Conservation (phyloP, 2,113 vertebrate species). For the Cyphomyrus plagiostoma region DNA sequence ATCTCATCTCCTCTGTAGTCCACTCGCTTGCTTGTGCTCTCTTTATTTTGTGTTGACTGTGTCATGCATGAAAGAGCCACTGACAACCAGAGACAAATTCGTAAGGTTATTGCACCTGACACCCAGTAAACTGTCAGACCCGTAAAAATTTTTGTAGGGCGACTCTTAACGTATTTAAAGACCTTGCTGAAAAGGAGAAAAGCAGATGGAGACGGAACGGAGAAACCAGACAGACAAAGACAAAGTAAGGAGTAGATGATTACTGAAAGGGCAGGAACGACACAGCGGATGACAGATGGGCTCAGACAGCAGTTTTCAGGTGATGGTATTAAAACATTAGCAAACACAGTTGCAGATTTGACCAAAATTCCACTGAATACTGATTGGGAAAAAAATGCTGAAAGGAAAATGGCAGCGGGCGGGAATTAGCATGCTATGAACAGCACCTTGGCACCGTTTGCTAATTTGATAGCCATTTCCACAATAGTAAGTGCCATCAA, state of each 20-base stretch:
- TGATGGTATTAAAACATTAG: not conserved
- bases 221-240: not conserved
- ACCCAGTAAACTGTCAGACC: not conserved
- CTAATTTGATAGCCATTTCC: not conserved
- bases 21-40: not conserved
- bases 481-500: not conserved
- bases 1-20: not conserved
- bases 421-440: not conserved
- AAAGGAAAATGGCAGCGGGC: not conserved
- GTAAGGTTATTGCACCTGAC: not conserved
- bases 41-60: not conserved
- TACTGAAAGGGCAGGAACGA: not conserved
- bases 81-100: not conserved
- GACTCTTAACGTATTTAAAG: not conserved
- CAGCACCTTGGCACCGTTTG: too few relatives aligned
- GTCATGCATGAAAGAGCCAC: not conserved
- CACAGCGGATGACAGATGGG: not conserved
- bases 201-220: not conserved
- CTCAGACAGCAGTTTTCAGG: not conserved
- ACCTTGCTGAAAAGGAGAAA: not conserved
- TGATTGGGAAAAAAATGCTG: not conserved
- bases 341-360: not conserved
- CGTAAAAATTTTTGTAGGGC: not conserved
- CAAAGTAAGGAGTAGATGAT: not conserved
- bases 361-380: not conserved